Conservation (phyloP, 2,113 vertebrate genomes). For the Phocoena phocoena region DNA sequence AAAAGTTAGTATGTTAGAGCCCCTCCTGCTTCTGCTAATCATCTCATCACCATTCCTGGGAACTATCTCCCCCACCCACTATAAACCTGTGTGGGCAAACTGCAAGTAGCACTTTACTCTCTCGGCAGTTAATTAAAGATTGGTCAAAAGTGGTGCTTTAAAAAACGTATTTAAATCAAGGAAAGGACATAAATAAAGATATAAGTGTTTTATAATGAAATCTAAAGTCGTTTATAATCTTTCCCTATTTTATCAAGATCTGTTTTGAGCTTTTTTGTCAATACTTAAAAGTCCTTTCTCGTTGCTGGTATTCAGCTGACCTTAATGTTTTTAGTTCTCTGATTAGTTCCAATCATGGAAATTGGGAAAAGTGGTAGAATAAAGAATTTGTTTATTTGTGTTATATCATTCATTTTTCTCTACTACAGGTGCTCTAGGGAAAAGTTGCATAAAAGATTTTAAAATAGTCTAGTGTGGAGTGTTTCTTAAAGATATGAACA, state of each 20-base stretch:
- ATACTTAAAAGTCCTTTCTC: background rate
- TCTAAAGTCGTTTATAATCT: background rate
- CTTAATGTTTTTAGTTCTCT: background rate
- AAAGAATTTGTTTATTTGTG: background rate
- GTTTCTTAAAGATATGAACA: conserved; percentile 2
- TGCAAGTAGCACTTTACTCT: conserved; percentile 41
- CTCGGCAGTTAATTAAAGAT: background rate
- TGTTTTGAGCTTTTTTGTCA: background rate
- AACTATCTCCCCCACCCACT: background rate
- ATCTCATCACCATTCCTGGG: background rate
- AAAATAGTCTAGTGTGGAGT: background rate
- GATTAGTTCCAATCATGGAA: background rate
- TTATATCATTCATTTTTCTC: background rate
- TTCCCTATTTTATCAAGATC: background rate
- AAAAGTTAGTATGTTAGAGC: conserved; percentile 88
- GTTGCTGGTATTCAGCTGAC: background rate
- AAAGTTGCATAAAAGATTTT: background rate
- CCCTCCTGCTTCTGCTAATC: background rate
- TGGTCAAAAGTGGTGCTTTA: background rate
- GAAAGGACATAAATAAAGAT: background rate
- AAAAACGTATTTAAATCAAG: background rate
- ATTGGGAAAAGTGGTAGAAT: background rate
- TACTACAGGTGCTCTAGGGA: background rate
- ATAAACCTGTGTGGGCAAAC: conserved; percentile 29
- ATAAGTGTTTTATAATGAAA: background rate